Evolutionary conservation across 2,797 vertebrate species (phyloP).

Genomic region (Tauraco hartlaubi): DNA sequence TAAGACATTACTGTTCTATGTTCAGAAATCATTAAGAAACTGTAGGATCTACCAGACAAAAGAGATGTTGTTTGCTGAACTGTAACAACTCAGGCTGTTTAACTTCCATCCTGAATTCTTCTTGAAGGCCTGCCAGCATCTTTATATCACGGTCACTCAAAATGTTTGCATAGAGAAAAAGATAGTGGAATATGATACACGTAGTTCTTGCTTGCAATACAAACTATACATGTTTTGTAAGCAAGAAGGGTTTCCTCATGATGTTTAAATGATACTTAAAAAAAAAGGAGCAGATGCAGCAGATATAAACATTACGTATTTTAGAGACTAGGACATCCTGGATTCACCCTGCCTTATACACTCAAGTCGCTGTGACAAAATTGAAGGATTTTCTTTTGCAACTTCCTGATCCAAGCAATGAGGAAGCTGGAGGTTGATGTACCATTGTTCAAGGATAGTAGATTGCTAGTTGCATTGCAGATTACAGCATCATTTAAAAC

Average conservation of each 20-base stretch:
- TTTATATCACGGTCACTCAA: conserved; percentile 1
- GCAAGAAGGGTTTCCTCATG: neutral
- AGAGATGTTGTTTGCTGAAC: neutral
- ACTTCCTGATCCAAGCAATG: neutral
- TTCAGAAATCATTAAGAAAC: neutral
- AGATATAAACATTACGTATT: neutral
- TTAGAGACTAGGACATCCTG: neutral
- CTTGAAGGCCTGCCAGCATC: neutral
- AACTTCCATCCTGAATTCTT: neutral
- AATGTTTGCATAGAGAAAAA: conserved; percentile 10
- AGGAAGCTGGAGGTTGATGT: neutral
- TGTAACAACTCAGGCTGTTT: neutral
- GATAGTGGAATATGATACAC: neutral
- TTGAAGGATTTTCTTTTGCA: neutral
- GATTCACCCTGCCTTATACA: neutral
- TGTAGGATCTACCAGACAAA: neutral
- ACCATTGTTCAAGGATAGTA: neutral
- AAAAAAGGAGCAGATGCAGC: neutral
- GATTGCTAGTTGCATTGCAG: neutral
- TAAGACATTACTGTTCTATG: neutral
- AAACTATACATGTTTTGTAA: neutral
- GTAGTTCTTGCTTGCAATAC: neutral
- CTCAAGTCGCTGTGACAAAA: neutral
- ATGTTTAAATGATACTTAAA: neutral
- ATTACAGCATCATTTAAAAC: neutral